Conservation (phyloP, 1,140 invertebrate species). For the Wasmannia auropunctata region DNA sequence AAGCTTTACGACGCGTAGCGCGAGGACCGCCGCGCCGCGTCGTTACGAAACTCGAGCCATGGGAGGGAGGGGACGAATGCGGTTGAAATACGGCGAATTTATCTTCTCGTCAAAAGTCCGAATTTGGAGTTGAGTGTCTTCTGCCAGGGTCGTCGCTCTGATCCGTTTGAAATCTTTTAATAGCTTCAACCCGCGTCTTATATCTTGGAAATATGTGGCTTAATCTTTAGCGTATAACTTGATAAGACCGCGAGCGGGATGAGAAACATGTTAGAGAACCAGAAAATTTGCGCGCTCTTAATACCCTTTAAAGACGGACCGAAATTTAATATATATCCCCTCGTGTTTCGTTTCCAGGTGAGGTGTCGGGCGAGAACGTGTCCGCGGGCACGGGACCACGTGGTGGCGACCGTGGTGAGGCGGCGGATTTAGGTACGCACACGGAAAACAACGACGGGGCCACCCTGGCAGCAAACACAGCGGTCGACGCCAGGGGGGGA, state of each 20-base stretch:
- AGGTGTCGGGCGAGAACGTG: slow-evolving; percentile 83
- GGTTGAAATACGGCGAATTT: slow-evolving; percentile 29
- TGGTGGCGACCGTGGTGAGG: slow-evolving; percentile 82
- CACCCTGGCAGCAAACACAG: slow-evolving; percentile 85
- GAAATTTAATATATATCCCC: neutral
- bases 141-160: neutral
- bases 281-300: neutral
- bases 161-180: neutral
- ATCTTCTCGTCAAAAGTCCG: slow-evolving; percentile 12
- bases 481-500: slow-evolving; percentile 83
- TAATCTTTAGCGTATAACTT: neutral
- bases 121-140: slow-evolving; percentile 8
- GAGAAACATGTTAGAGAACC: neutral
- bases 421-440: slow-evolving; percentile 83
- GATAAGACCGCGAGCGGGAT: neutral
- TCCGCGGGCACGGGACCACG: slow-evolving; percentile 79
- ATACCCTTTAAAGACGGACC: neutral
- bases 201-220: neutral
- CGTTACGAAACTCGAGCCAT: slow-evolving; percentile 63
- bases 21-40: slow-evolving; percentile 39
- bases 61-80: slow-evolving; percentile 13
- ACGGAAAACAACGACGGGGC: slow-evolving; percentile 82
- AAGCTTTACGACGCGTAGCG: slow-evolving; percentile 63
- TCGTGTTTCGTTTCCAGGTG: slow-evolving; percentile 75
- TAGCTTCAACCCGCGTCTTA: neutral